Percentiles rank a stretch among this genome's conserved stretches.
These are phyloP conservation scores for Branchinecta lynchi DNA, from an alignment of 1,140 invertebrate species.

Conservation along the genomic window DNA sequence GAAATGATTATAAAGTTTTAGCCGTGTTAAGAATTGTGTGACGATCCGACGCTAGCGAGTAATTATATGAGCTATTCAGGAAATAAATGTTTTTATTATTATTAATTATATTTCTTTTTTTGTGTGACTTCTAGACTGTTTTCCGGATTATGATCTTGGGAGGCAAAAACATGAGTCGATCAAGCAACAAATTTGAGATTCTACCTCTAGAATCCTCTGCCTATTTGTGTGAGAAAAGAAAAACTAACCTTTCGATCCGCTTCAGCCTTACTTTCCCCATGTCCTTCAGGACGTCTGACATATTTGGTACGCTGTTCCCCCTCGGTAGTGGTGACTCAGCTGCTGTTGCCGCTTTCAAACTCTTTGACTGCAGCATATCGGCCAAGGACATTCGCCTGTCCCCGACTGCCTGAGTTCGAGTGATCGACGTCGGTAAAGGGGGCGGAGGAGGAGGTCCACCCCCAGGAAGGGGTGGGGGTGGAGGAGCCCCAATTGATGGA, in stretches of 20 bases:
- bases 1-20: too few species aligned
- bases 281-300: slow-evolving; percentile 21
- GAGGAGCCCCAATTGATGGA: slow-evolving; percentile 12
- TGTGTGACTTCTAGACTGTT: too few species aligned
- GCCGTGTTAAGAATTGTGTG: too few species aligned
- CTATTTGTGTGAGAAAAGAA: background rate
- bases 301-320: slow-evolving; percentile 18
- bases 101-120: too few species aligned
- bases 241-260: slow-evolving; percentile 20
- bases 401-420: background rate
- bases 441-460: slow-evolving; percentile 19
- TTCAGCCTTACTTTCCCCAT: slow-evolving; percentile 21
- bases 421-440: background rate
- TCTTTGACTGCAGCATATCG: slow-evolving; percentile 19
- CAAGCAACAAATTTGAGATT: too few species aligned
- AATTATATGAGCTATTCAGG: too few species aligned
- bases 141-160: too few species aligned
- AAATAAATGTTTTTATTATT: too few species aligned
- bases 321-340: slow-evolving; percentile 7
- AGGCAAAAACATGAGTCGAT: too few species aligned
- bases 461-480: background rate
- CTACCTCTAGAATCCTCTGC: too few species aligned
- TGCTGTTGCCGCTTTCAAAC: slow-evolving; percentile 15
- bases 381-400: slow-evolving; percentile 19
- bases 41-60: too few species aligned